phyloP scores from a whole-genome alignment of 2,113 vertebrate species.

The Dendropsophus ebraccatus region DNA sequence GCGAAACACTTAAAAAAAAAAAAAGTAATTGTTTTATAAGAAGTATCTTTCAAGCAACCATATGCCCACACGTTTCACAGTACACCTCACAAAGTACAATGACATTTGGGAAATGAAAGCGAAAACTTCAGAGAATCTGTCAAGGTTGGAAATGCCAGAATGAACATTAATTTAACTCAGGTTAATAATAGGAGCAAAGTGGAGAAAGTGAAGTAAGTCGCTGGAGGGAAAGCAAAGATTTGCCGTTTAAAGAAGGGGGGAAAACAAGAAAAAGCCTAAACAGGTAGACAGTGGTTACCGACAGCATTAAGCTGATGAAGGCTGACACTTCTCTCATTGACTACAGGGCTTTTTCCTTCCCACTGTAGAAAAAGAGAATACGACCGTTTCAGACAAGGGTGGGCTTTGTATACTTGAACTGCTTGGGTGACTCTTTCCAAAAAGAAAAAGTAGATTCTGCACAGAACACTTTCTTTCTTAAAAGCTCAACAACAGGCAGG shows the following conservation, averaged over 20 bases:
- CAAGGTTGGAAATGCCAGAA: slow-evolving; percentile 56
- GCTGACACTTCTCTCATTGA: background rate
- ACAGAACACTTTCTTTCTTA: too few relatives aligned
- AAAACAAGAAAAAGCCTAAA: background rate
- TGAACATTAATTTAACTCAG: slow-evolving; percentile 56
- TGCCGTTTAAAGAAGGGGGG: background rate
- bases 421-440: background rate
- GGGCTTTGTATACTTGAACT: background rate
- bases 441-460: too few relatives aligned
- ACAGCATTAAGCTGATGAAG: background rate
- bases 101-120: slow-evolving; percentile 57
- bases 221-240: slow-evolving; percentile 16
- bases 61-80: slow-evolving; percentile 50
- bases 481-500: too few relatives aligned
- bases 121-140: slow-evolving; percentile 52
- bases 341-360: background rate
- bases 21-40: slow-evolving; percentile 51
- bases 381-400: background rate
- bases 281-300: background rate
- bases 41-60: slow-evolving; percentile 43
- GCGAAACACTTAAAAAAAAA: slow-evolving; percentile 31
- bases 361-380: background rate
- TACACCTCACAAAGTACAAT: slow-evolving; percentile 54
- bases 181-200: slow-evolving; percentile 42
- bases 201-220: slow-evolving; percentile 17